Conservation (phyloP, 2,888 invertebrate genomes). For the Synergus japonicus region DNA sequence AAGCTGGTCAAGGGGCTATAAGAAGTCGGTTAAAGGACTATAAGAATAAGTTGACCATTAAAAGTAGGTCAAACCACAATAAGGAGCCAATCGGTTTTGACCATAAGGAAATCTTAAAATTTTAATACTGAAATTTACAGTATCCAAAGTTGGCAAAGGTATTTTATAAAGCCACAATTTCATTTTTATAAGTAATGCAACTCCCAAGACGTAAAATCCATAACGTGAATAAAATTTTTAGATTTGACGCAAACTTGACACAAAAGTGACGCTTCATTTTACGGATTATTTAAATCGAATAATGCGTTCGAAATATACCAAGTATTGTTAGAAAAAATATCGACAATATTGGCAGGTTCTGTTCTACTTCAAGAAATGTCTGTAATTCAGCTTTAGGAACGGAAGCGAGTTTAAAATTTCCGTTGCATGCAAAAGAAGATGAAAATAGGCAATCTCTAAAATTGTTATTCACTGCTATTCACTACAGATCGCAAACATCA, state of each 20-base stretch:
- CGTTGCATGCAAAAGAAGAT: not conserved
- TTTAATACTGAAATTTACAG: too few relatives aligned
- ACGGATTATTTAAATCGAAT: not conserved
- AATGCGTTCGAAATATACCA: not conserved
- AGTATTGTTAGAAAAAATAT: not conserved
- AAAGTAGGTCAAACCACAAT: too few relatives aligned
- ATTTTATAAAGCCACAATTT: too few relatives aligned
- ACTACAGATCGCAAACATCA: not conserved
- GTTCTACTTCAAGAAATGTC: not conserved
- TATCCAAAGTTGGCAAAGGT: too few relatives aligned
- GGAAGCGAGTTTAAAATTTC: not conserved
- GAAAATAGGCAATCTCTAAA: not conserved
- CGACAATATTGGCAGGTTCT: not conserved
- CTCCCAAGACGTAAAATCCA: not conserved
- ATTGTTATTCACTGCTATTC: not conserved
- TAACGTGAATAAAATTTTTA: not conserved
- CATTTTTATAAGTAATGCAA: too few relatives aligned
- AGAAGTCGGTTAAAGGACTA: too few relatives aligned
- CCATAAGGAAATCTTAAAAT: too few relatives aligned
- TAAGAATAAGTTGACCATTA: too few relatives aligned
- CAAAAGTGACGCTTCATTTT: not conserved
- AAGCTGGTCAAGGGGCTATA: too few relatives aligned
- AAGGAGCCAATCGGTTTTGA: too few relatives aligned
- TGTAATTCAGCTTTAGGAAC: not conserved
- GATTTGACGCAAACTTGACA: not conserved